phyloP scores from a whole-genome alignment of 2,888 invertebrate species.

The Oegoconia quadripuncta region DNA sequence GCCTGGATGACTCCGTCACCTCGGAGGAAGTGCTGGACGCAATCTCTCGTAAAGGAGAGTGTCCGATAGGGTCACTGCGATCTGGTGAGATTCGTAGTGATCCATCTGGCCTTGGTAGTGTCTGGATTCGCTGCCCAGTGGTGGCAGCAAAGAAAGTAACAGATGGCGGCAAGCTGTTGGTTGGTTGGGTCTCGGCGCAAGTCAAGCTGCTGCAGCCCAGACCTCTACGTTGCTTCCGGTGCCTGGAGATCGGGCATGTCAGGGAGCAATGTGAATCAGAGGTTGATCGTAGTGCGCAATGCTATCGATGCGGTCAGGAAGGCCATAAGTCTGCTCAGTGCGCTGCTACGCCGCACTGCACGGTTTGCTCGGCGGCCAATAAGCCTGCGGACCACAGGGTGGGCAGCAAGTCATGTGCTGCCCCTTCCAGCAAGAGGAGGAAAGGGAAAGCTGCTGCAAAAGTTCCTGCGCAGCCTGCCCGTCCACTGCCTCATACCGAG shows the following conservation, averaged over 20 bases:
- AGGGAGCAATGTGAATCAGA: constrained; percentile 5
- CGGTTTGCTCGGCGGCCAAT: constrained; percentile 10
- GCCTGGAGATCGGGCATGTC: constrained; percentile 15
- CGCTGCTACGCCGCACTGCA: constrained; percentile 13
- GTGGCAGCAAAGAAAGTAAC: constrained; percentile 15
- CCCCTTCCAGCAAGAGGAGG: not conserved
- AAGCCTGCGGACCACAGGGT: constrained; percentile 11
- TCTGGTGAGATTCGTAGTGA: constrained; percentile 1
- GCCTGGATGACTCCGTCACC: constrained; percentile 18
- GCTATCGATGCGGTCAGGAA: constrained; percentile 19
- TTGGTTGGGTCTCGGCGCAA: constrained; percentile 18
- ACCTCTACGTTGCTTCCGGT: constrained; percentile 17
- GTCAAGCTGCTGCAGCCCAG: constrained; percentile 6
- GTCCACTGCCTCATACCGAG: too few relatives aligned
- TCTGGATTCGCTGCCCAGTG: constrained; percentile 13
- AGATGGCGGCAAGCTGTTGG: constrained; percentile 9
- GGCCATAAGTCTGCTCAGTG: constrained; percentile 17
- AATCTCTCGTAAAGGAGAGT: constrained; percentile 7
- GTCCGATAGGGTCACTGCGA: not conserved
- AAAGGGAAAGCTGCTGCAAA: not conserved
- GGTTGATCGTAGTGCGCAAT: constrained; percentile 4
- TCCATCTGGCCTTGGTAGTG: not conserved
- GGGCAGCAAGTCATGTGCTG: constrained; percentile 6
- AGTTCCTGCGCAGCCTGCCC: too few relatives aligned
- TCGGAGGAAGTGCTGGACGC: constrained; percentile 9